Percentiles rank a stretch among this genome's conserved stretches.
Evolutionary conservation across 2,888 invertebrate species (phyloP).

Genomic region (Orthonevra nobilis): DNA sequence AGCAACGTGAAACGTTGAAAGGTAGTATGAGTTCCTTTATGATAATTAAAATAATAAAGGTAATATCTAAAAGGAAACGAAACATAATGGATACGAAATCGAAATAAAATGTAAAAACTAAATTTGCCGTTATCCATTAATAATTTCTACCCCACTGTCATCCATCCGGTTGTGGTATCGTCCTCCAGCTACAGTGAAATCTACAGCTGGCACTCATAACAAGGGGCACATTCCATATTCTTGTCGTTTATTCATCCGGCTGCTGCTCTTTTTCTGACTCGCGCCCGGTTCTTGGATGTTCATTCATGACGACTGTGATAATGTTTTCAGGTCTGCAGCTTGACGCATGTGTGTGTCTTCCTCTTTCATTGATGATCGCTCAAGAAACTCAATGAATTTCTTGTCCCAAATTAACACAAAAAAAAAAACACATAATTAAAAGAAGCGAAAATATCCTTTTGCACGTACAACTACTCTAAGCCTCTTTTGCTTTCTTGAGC

Average conservation of each 20-base stretch:
- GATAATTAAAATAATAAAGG: no score
- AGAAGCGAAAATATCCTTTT: no score
- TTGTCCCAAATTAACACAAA: background rate
- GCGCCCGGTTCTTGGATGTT: background rate
- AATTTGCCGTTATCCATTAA: no score
- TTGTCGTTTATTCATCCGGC: constrained; percentile 44
- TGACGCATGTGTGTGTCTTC: constrained; percentile 1
- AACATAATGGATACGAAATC: no score
- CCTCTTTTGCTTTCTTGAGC: background rate
- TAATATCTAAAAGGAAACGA: no score
- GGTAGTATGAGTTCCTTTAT: no score
- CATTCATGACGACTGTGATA: background rate
- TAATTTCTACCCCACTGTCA: no score
- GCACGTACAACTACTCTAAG: no score
- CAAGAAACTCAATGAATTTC: constrained; percentile 37
- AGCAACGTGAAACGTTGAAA: no score
- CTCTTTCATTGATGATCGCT: constrained; percentile 50
- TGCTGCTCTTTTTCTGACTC: background rate
- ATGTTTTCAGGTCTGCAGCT: background rate
- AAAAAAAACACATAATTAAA: background rate
- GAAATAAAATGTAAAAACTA: no score
- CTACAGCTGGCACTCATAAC: constrained; percentile 46
- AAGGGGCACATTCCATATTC: constrained; percentile 32
- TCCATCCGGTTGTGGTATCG: constrained; percentile 28
- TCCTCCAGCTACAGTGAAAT: constrained; percentile 12